A percentile compares a stretch with the other conserved stretches of the same genome.
These are phyloP conservation scores for Tor tambroides DNA, from an alignment of 2,113 vertebrate genomes.

Conservation along the genomic window DNA sequence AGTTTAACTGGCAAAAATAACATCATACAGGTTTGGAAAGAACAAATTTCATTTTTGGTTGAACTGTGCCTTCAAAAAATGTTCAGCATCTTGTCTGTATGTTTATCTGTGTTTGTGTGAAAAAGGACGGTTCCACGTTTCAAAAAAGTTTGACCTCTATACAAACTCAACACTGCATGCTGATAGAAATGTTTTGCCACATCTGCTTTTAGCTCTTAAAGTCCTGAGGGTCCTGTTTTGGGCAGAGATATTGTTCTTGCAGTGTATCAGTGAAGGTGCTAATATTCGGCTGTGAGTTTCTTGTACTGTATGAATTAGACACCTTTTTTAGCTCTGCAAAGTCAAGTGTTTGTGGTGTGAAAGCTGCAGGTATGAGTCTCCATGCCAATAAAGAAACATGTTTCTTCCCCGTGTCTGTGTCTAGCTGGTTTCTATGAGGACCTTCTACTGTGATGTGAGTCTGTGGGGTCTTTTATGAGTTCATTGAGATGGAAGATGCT, in stretches of 20 bases:
- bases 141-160: neutral
- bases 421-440: too few relatives aligned
- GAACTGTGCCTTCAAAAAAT: neutral
- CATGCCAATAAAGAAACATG: neutral
- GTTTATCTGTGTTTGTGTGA: constrained; percentile 20
- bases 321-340: neutral
- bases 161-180: neutral
- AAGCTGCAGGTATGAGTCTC: neutral
- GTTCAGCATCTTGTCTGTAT: neutral
- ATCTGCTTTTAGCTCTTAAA: neutral
- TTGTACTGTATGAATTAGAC: neutral
- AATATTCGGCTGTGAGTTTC: neutral
- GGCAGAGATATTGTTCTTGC: neutral
- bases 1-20: too few relatives aligned
- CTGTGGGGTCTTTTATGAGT: neutral
- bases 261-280: neutral
- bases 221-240: neutral
- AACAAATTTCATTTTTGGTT: neutral
- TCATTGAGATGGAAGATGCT: neutral
- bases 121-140: neutral
- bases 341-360: neutral
- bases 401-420: neutral
- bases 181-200: neutral
- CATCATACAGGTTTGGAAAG: too few relatives aligned
- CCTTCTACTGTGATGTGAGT: too few relatives aligned